Conservation (phyloP, 2,888 invertebrate genomes). For the Epirrita christyi region DNA sequence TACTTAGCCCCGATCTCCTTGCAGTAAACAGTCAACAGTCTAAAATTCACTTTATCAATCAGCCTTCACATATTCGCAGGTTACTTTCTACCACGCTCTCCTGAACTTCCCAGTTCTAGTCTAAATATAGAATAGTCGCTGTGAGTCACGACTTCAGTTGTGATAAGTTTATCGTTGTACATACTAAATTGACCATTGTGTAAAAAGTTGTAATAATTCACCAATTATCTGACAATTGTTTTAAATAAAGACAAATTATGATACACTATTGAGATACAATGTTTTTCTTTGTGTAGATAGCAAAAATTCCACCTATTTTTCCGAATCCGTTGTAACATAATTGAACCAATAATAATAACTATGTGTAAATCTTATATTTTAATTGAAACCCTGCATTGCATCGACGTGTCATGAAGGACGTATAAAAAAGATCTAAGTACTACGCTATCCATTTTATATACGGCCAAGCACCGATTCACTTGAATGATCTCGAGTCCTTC, state of each 20-base stretch:
- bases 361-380: too few relatives aligned
- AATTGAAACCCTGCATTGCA: too few relatives aligned
- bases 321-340: too few relatives aligned
- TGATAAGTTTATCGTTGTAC: conserved; percentile 2
- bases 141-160: neutral
- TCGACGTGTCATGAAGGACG: too few relatives aligned
- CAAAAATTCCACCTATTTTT: too few relatives aligned
- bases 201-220: neutral
- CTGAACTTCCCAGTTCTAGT: conserved; percentile 29
- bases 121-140: conserved; percentile 8
- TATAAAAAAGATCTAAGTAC: too few relatives aligned
- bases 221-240: neutral
- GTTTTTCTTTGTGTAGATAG: neutral
- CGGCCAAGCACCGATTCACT: conserved; percentile 3
- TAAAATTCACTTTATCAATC: conserved; percentile 51
- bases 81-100: conserved; percentile 52
- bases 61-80: conserved; percentile 44
- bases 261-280: neutral
- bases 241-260: conserved; percentile 10
- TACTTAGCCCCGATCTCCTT: conserved; percentile 55
- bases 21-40: conserved; percentile 57
- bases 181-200: neutral
- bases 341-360: too few relatives aligned
- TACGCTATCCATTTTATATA: too few relatives aligned
- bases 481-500: conserved; percentile 16